phyloP scores from a whole-genome alignment of 92 coral and sea anemone species.

The Zoanthus gigantus region DNA sequence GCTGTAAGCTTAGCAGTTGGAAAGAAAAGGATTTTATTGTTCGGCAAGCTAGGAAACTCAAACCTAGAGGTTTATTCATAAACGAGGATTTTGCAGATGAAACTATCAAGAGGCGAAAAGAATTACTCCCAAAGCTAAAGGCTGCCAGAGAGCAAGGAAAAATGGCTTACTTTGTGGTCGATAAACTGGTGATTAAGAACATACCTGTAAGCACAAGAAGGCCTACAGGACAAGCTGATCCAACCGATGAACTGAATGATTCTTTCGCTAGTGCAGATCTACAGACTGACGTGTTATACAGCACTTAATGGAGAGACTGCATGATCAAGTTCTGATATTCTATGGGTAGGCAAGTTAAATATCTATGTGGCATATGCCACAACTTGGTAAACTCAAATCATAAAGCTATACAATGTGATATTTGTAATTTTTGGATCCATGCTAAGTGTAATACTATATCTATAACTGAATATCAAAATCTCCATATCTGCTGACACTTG shows the following conservation, averaged over 20 bases:
- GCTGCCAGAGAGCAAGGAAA: not conserved
- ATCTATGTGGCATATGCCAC: not conserved
- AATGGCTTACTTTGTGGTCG: conserved; percentile 32
- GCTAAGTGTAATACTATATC: conserved; percentile 11
- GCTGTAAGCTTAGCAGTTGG: not conserved
- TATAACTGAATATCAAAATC: too few relatives aligned
- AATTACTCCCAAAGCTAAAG: conserved; percentile 9
- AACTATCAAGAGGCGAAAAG: conserved; percentile 28
- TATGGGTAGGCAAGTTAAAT: not conserved
- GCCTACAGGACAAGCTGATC: not conserved
- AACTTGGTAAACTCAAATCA: conserved; percentile 9
- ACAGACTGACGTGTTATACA: not conserved
- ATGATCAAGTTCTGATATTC: not conserved
- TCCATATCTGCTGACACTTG: not conserved
- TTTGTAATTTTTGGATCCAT: conserved; percentile 25
- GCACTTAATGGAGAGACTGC: not conserved
- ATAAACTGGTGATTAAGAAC: conserved; percentile 11
- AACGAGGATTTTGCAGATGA: conserved; percentile 7
- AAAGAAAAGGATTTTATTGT: not conserved
- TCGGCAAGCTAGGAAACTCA: not conserved
- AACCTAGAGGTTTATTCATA: not conserved
- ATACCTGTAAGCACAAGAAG: not conserved
- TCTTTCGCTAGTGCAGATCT: too few relatives aligned
- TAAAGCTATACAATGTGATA: conserved; percentile 1
- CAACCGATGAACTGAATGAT: not conserved